Base-by-base conservation (phyloP, 2,888 invertebrate species). In the Erebia epiphron region DNA sequence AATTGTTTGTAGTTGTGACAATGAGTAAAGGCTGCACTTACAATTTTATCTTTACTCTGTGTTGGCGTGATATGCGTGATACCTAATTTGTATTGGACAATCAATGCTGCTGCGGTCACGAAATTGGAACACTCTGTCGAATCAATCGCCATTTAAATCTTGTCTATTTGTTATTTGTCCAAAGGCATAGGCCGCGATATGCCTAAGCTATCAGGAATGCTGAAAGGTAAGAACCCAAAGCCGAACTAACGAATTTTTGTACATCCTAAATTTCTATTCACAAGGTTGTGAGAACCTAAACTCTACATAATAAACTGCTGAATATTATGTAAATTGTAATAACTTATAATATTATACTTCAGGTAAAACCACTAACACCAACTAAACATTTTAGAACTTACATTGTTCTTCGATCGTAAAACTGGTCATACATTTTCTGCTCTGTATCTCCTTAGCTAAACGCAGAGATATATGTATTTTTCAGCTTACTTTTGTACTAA, bases 401-500 rank as follows among this genome's bases (percentile, higher is more conserved):
- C 61, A 62, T 14, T 41, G 14, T 54, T 54, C 35, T 64, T 26
- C 3, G 46, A 49, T 54, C 49, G 57, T 11, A 57, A 66, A 49
- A 58, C 16, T 14, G 21, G 16, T 35, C 65, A 26, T 63, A 50
- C n/a, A 52, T 65, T 65, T 16, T 54, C 65, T 43, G 56, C 56
- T 65, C 43, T 43, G 21, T 63, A 41, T 56, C 54, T 63, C 50
- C 70, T 56, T 69, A 46, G 71, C 62, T 69, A 70, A 73, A 72
- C 68, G 69, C 52, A 58, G 67, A 60, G 67, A 69, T 71, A 65
- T 26, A 26, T 26, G 26, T 26, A 26, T 67, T 70, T 75, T 71
- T 73, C 67, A 72, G 68, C 68, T 67, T 73, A 68, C 69, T 72
- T 65, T 61, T 71, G 67, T 68, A 58, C 61, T 72, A 58, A 58